A percentile compares a stretch with the other conserved stretches of the same genome.
These are phyloP conservation scores for Vimba vimba DNA, from an alignment of 2,113 vertebrate species.

Conservation along the genomic window DNA sequence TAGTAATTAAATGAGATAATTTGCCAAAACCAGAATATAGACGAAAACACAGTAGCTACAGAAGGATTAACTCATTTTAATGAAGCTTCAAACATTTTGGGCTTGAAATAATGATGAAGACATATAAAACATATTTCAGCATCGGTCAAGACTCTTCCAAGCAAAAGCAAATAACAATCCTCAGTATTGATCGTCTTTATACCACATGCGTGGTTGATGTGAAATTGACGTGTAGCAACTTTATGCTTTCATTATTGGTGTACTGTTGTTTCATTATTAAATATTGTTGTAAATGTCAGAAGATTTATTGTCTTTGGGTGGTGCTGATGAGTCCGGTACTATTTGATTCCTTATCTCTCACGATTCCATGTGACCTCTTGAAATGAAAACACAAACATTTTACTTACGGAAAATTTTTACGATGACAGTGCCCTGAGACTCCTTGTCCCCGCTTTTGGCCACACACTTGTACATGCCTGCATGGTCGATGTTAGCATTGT, in stretches of 20 bases:
- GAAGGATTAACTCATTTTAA: background rate
- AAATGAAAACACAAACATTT: background rate
- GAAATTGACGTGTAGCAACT: background rate
- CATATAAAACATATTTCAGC: no score
- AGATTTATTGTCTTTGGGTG: background rate
- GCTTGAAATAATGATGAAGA: background rate
- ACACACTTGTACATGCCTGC: constrained; percentile 97
- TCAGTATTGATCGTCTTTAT: background rate
- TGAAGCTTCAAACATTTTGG: background rate
- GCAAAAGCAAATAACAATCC: background rate
- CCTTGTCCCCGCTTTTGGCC: constrained; percentile 81
- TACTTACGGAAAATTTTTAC: constrained; percentile 98
- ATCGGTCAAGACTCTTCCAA: background rate
- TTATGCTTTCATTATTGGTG: background rate
- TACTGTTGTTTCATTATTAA: background rate
- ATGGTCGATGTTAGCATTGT: constrained; percentile 88
- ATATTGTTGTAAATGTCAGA: background rate
- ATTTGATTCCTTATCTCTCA: background rate
- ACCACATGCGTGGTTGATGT: background rate
- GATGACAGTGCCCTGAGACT: constrained; percentile 88
- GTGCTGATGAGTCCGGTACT: background rate
- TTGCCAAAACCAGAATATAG: background rate
- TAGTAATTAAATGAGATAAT: background rate
- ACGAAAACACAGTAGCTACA: background rate
- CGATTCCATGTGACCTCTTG: background rate